Percentiles rank a stretch among this genome's conserved stretches.
phyloP scores from a whole-genome alignment of 2,888 invertebrate species.

The Ectobius pallidus region DNA sequence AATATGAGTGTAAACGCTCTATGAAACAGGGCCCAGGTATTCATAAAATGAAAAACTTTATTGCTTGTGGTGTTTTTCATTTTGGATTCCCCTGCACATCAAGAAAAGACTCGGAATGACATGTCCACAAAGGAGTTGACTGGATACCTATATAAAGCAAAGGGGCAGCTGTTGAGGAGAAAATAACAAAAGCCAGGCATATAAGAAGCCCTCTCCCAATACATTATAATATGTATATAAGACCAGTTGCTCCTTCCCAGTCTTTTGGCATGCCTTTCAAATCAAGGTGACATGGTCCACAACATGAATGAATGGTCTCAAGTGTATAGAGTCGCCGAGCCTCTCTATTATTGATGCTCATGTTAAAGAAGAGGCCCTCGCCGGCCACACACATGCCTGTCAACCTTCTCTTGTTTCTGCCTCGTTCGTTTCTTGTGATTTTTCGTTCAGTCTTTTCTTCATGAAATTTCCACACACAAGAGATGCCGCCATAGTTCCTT shows the following conservation, averaged over 20 bases:
- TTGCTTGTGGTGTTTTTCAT: too few species aligned
- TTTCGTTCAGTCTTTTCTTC: not conserved
- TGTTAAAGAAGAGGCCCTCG: constrained; percentile 17
- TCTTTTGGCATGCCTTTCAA: constrained; percentile 38
- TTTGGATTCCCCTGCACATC: not conserved
- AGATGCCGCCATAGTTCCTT: constrained; percentile 1
- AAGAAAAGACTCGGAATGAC: constrained; percentile 35
- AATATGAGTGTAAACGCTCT: too few species aligned
- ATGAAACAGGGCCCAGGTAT: too few species aligned
- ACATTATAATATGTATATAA: not conserved
- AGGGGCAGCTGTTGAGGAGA: constrained; percentile 34
- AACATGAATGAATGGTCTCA: constrained; percentile 36
- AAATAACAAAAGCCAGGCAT: constrained; percentile 18
- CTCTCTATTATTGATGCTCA: constrained; percentile 31
- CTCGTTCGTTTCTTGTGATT: not conserved
- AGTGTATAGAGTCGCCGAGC: constrained; percentile 21
- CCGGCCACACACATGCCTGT: constrained; percentile 33
- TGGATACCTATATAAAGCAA: constrained; percentile 32
- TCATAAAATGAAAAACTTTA: too few species aligned
- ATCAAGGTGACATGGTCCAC: constrained; percentile 38
- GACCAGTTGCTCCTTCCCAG: constrained; percentile 29
- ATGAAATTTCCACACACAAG: not conserved
- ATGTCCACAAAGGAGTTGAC: constrained; percentile 37
- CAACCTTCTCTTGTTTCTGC: constrained; percentile 19
- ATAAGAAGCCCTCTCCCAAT: constrained; percentile 1